Conservation (phyloP, 2,888 invertebrate genomes). For the Charanyca ferruginea region DNA sequence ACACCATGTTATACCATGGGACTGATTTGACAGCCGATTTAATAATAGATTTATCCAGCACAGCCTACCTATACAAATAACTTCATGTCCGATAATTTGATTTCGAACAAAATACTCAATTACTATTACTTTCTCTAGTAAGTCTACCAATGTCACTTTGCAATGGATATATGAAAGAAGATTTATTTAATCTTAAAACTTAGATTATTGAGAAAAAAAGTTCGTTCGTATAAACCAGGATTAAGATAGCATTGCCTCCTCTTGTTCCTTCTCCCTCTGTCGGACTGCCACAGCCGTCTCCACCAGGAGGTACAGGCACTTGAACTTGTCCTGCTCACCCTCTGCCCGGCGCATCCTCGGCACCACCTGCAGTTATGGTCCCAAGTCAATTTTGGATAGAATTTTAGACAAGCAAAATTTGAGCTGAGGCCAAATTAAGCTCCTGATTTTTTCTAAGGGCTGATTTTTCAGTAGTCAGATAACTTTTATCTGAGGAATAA, state of each 20-base stretch:
- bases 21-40: too few species aligned
- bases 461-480: too few species aligned
- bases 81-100: background rate
- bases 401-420: slow-evolving; percentile 19
- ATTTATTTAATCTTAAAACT: slow-evolving; percentile 52
- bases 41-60: too few species aligned
- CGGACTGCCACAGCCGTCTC: slow-evolving; percentile 86
- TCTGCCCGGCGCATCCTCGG: slow-evolving; percentile 67
- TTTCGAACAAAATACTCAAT: slow-evolving; percentile 18
- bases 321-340: slow-evolving; percentile 80
- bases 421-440: slow-evolving; percentile 4
- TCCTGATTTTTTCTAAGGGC: background rate
- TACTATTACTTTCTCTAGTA: slow-evolving; percentile 5
- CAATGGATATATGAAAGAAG: slow-evolving; percentile 13
- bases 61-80: background rate
- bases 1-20: too few species aligned
- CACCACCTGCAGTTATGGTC: slow-evolving; percentile 81
- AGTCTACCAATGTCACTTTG: slow-evolving; percentile 6
- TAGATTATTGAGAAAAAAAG: slow-evolving; percentile 22
- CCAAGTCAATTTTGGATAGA: slow-evolving; percentile 46
- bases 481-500: too few species aligned
- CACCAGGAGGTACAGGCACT: slow-evolving; percentile 83
- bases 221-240: slow-evolving; percentile 11
- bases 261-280: slow-evolving; percentile 82
- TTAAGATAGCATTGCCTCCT: slow-evolving; percentile 64